phyloP scores from a whole-genome alignment of 2,113 vertebrate species.

The Formicarius rufipectus region DNA sequence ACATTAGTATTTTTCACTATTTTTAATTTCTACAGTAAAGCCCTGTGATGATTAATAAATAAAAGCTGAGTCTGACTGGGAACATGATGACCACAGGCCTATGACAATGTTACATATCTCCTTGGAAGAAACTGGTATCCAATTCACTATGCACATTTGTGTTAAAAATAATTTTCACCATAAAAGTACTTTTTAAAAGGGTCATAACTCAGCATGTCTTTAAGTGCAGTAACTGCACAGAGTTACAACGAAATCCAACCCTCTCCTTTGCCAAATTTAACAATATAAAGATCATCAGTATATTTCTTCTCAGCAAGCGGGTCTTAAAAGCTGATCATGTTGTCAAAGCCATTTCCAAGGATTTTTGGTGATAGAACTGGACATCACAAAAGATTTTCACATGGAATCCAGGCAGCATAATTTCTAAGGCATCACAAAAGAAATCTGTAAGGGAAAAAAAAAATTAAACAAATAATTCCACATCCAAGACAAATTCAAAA shows the following conservation, averaged over 20 bases:
- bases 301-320: not conserved
- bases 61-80: not conserved
- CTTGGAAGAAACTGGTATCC: not conserved
- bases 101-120: not conserved
- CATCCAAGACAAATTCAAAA: not conserved
- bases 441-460: not conserved
- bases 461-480: not conserved
- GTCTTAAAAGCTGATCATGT: not conserved
- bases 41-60: not conserved
- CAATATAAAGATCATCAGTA: not conserved
- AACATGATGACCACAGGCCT: not conserved
- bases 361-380: not conserved
- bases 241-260: not conserved
- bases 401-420: not conserved
- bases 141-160: not conserved
- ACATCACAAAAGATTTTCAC: not conserved
- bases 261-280: not conserved
- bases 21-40: not conserved
- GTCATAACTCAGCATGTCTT: not conserved
- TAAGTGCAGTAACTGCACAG: not conserved
- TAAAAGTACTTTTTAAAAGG: not conserved
- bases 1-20: not conserved
- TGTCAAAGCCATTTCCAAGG: not conserved
- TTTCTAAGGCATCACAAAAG: not conserved
- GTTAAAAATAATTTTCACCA: not conserved